Evolutionary conservation across 2,888 invertebrate species (phyloP).

Genomic region (Selenia dentaria): DNA sequence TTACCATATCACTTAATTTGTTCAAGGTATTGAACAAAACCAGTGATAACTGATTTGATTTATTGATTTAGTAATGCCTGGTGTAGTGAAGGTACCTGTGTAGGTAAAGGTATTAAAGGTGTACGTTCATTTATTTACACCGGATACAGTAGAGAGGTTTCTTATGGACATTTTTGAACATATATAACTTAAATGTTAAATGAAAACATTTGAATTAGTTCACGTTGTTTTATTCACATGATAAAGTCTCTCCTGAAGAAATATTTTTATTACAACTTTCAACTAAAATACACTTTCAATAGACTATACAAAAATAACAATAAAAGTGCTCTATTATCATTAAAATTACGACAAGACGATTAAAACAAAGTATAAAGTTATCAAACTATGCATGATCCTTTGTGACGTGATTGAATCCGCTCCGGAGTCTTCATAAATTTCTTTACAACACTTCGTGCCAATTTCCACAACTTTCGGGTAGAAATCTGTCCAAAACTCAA

Average conservation of each 20-base stretch:
- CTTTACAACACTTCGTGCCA: slow-evolving; percentile 90
- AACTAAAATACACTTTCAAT: slow-evolving; percentile 66
- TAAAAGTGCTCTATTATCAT: slow-evolving; percentile 40
- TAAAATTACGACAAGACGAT: slow-evolving; percentile 55
- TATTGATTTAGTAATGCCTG: too few relatives aligned
- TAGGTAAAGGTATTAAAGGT: too few relatives aligned
- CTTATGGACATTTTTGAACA: too few relatives aligned
- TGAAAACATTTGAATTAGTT: slow-evolving; percentile 19
- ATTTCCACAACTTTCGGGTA: slow-evolving; percentile 91
- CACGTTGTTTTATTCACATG: slow-evolving; percentile 46
- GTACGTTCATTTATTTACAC: too few relatives aligned
- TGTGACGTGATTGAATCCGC: slow-evolving; percentile 47
- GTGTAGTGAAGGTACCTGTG: too few relatives aligned
- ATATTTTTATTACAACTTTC: slow-evolving; percentile 51
- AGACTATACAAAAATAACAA: slow-evolving; percentile 76
- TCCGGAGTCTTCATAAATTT: slow-evolving; percentile 70
- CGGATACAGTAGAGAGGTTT: too few relatives aligned
- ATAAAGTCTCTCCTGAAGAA: slow-evolving; percentile 41
- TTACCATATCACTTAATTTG: too few relatives aligned
- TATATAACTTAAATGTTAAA: too few relatives aligned
- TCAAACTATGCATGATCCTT: slow-evolving; percentile 50
- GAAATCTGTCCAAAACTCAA: slow-evolving; percentile 94
- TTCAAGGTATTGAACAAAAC: too few relatives aligned
- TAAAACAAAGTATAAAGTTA: slow-evolving; percentile 53
- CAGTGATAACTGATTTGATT: too few relatives aligned